Evolutionary conservation across 1,140 invertebrate species (phyloP), one percentile per base, ranked within the genome.

Genomic region (Procambarus clarkii): DNA sequence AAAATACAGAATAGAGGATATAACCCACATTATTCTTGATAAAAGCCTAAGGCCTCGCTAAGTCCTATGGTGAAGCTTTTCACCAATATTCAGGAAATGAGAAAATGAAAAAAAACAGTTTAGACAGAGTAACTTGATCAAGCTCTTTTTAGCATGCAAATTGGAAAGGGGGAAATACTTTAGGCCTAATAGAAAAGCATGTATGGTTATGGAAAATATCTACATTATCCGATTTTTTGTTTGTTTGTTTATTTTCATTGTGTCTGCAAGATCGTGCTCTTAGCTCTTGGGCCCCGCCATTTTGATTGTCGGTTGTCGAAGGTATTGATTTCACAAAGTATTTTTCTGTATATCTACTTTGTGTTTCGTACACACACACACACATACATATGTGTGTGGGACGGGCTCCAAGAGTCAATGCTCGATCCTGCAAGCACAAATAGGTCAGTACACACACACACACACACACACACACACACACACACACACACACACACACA

Each of bases 51-150:
- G 18, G 34, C 34, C 34, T 34, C 34, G 34, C 34, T 34, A 34
- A 34, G 13, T 0, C 18, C 4, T 69, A 11, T 18, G 3, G 80
- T 82, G 60, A 82, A 60, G 54, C 34, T 60, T 34, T 82, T 82
- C 80, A 82, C 60, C 80, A 82, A 82, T 82, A 82, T 82, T 82
- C 80, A 44, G 80, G 80, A 82, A 82, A 82, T 82, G 80, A 82
- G 60, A 82, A 60, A 50, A 82, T 34, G 80, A 34, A 50, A 82
- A 60, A 24, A 82, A 60, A 24, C 80, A 24, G 34, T 34, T 34
- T 34, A 34, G 80, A 54, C 50, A 54, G 80, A 45, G 80, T 64
- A 82, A 82, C 60, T 82, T 82, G 80, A 82, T 82, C 44, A 60
- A 34, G 60, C 5, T 54, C 80, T 60, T 60, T 45, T 64, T 82